phyloP scores from a whole-genome alignment of 2,888 invertebrate genomes.

The Melanophora roralis region DNA sequence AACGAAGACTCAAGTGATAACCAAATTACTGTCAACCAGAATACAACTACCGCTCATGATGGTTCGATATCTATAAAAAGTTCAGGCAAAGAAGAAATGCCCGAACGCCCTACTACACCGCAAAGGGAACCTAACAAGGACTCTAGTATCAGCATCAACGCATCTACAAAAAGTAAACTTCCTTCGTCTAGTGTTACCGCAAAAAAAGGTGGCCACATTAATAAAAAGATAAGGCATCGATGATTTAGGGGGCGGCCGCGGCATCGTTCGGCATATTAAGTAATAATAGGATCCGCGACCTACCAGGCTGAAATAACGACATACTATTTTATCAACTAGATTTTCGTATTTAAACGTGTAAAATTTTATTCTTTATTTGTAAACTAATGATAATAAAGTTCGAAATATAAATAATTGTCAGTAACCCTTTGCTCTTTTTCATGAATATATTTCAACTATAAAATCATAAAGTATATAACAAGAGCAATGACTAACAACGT shows the following conservation, averaged over 20 bases:
- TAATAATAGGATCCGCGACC: constrained; percentile 29
- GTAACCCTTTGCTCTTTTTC: background rate
- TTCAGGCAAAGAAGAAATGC: constrained; percentile 75
- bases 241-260: constrained; percentile 77
- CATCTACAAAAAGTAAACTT: constrained; percentile 80
- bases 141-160: constrained; percentile 67
- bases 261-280: constrained; percentile 41
- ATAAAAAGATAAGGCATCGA: constrained; percentile 90
- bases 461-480: constrained; percentile 80
- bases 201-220: constrained; percentile 84
- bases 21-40: constrained; percentile 79
- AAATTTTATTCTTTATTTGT: background rate
- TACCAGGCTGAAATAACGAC: background rate
- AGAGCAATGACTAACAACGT: constrained; percentile 88
- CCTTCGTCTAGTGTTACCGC: constrained; percentile 77
- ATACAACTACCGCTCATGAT: constrained; percentile 75
- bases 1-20: constrained; percentile 86
- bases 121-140: constrained; percentile 73
- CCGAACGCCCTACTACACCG: constrained; percentile 69
- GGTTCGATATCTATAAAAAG: constrained; percentile 73
- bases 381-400: constrained; percentile 3
- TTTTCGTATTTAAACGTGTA: background rate
- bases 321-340: too few species aligned
- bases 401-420: constrained; percentile 26
- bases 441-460: constrained; percentile 64